Conservation (phyloP, 2,113 vertebrate species). For the Pandion haliaetus region DNA sequence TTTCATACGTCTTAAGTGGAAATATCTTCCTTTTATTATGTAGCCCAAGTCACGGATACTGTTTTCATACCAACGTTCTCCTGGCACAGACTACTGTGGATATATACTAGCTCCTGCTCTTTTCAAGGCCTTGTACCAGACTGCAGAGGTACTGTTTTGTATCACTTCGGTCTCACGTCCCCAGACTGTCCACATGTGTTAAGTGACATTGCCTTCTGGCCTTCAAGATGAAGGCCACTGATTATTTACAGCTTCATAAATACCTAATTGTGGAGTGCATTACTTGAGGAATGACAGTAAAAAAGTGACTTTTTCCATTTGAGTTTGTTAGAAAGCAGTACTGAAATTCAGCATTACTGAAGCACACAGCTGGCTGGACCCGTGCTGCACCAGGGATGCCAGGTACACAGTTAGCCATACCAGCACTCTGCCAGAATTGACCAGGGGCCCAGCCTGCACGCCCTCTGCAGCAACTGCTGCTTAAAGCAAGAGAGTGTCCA, state of each 20-base stretch:
- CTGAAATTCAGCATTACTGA: neutral
- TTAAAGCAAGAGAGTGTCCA: accelerated
- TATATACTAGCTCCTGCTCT: neutral
- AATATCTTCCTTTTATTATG: neutral
- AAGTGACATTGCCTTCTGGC: neutral
- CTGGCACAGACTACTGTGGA: neutral
- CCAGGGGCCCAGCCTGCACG: neutral
- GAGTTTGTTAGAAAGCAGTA: neutral
- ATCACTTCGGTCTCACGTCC: neutral
- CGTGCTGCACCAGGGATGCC: accelerated
- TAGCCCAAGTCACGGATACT: neutral
- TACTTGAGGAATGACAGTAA: neutral
- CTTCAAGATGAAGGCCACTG: neutral
- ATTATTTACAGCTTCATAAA: neutral
- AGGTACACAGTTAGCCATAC: accelerated
- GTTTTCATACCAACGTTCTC: neutral
- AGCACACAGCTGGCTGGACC: neutral
- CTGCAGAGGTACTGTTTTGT: neutral
- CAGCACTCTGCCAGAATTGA: neutral
- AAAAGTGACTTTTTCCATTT: neutral
- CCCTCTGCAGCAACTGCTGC: neutral
- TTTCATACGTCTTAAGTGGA: neutral
- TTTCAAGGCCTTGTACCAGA: neutral
- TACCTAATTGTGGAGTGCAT: neutral
- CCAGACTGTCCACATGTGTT: neutral